Conservation (phyloP, 2,113 vertebrate genomes). For the Perca fluviatilis region DNA sequence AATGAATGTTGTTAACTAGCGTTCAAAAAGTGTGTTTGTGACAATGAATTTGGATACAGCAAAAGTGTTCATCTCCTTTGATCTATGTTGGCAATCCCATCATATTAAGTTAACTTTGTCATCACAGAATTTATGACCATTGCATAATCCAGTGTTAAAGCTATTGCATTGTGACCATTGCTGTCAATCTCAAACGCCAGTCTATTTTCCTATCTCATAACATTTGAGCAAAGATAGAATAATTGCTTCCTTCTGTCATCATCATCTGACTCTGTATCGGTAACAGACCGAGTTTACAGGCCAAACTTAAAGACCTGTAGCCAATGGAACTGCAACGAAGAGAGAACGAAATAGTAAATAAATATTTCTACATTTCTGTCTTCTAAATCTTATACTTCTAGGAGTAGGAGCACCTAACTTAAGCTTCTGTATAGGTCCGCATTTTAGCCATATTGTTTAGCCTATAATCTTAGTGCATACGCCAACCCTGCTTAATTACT, state of each 20-base stretch:
- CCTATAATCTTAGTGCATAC: not conserved
- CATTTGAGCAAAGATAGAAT: slow-evolving; percentile 4
- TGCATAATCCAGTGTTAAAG: slow-evolving; percentile 22
- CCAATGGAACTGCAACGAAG: not conserved
- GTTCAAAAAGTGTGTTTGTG: not conserved
- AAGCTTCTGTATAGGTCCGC: not conserved
- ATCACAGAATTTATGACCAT: not conserved
- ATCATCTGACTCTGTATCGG: not conserved
- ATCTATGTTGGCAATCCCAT: not conserved
- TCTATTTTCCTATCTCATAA: not conserved
- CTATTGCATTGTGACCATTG: not conserved
- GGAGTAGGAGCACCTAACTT: not conserved
- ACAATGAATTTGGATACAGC: not conserved
- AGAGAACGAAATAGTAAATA: not conserved
- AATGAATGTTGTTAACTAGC: no score
- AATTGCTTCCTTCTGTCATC: not conserved
- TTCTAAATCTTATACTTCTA: not conserved
- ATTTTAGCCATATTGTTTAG: not conserved
- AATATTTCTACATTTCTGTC: not conserved
- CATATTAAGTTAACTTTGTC: not conserved
- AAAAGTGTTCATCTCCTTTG: slow-evolving; percentile 4
- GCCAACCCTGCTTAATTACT: not conserved
- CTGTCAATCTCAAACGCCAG: not conserved
- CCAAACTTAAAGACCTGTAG: not conserved
- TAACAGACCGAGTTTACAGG: not conserved